These are phyloP conservation scores for Vanessa atalanta DNA, from an alignment of 1,140 invertebrate species.

Conservation along the genomic window DNA sequence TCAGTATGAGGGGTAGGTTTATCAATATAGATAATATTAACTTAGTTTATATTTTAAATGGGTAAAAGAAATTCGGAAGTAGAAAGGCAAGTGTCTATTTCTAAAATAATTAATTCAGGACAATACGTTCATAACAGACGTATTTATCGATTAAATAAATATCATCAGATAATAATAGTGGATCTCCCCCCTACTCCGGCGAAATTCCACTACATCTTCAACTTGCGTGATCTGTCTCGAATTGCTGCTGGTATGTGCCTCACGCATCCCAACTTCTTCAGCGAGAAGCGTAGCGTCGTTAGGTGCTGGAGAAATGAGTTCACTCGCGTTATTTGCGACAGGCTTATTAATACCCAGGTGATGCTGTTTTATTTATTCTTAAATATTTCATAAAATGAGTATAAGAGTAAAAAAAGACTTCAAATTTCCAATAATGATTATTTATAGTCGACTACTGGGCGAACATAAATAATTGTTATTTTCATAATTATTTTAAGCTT, in stretches of 20 bases:
- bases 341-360: slow-evolving; percentile 87
- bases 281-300: slow-evolving; percentile 86
- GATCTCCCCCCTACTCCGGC: slow-evolving; percentile 94
- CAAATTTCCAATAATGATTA: too few species aligned
- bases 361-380: background rate
- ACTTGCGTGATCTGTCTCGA: slow-evolving; percentile 93
- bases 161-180: slow-evolving; percentile 82
- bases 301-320: slow-evolving; percentile 95
- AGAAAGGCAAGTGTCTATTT: background rate
- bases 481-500: too few species aligned
- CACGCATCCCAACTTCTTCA: slow-evolving; percentile 85
- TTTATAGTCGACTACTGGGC: too few species aligned
- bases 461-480: too few species aligned
- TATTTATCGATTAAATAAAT: background rate
- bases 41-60: too few species aligned
- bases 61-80: too few species aligned
- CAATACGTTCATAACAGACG: background rate
- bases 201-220: slow-evolving; percentile 97
- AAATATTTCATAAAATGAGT: too few species aligned
- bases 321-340: slow-evolving; percentile 90
- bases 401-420: too few species aligned
- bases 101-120: background rate
- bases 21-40: too few species aligned
- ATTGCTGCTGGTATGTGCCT: slow-evolving; percentile 90
- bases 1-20: too few species aligned